Evolutionary conservation across 2,797 vertebrate genomes (phyloP), one percentile per base, ranked within the genome.

Genomic region (Melanotaenia pygmaea): DNA sequence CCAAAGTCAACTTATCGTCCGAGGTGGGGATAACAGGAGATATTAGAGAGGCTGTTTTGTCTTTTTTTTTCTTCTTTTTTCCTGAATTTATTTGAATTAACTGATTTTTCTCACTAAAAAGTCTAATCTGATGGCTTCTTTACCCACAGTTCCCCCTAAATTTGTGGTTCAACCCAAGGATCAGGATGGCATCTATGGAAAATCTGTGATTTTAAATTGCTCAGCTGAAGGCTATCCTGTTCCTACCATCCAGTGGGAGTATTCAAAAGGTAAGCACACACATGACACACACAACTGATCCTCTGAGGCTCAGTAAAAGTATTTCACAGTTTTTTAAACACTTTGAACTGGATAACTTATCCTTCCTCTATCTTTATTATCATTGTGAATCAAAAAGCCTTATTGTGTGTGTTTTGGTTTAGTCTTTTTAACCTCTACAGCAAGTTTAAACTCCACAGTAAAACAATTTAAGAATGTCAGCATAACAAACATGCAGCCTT

Each of bases 141-240:
- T 24, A 50, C 9, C 81, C 87, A 18, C 91, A 99, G 98, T 99
- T 89, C 98, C 98, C 72, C 98, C 98, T 5, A 96, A 96, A 86
- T 99, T 99, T 86, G 98, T 99, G 89, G 97, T 99, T 58, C 98
- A 99, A 74, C 98, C 98, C 2, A 96, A 96, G 11, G 98, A 99
- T 90, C 98, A 99, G 88, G 98, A 99, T 0, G 98, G 97, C 13
- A 99, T 99, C 85, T 99, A 98, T 1, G 97, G 98, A 22, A 99
- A 99, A 87, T 96, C 98, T 0, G 97, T 99, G 64, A 98, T 97
- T 43, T 95, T 99, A 61, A 99, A 99, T 88, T 99, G 98, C 86
- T 99, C 98, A 1, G 98, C 98, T 2, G 95, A 98, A 77, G 98
- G 98, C 43, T 98, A 99, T 81, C 98, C 98, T 12, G 96, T 98